Evolutionary conservation across 2,797 vertebrate species (phyloP).

Genomic region (Fundulus diaphanus): DNA sequence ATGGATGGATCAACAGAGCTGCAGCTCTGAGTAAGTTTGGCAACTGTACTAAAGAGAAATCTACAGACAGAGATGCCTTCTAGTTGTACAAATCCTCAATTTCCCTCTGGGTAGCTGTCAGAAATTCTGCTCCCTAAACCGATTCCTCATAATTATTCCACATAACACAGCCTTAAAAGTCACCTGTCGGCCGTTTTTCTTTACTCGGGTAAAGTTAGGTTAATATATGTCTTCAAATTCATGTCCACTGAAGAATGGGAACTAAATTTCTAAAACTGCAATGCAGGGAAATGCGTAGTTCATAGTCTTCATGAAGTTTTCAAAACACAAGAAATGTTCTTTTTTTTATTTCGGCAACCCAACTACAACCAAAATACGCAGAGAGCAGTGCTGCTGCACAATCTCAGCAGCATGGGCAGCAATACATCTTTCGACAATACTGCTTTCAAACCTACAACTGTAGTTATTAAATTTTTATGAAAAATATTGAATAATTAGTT

Average conservation of each 20-base stretch:
- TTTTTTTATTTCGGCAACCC: conserved; percentile 48
- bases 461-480: conserved; percentile 60
- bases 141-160: neutral
- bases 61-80: too few relatives aligned
- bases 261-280: neutral
- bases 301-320: neutral
- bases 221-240: neutral
- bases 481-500: too few relatives aligned
- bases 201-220: neutral
- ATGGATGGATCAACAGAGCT: too few relatives aligned
- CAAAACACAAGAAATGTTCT: conserved; percentile 1
- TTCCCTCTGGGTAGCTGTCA: neutral
- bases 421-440: conserved; percentile 42
- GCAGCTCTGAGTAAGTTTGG: too few relatives aligned
- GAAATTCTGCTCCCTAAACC: neutral
- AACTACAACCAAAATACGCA: conserved; percentile 43
- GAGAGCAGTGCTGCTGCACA: conserved; percentile 38
- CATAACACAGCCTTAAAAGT: neutral
- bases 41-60: too few relatives aligned
- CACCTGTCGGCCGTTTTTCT: too few relatives aligned
- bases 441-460: conserved; percentile 56
- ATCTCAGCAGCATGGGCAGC: conserved; percentile 30
- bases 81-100: neutral
- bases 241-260: neutral
- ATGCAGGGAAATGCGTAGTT: neutral